Percentiles rank a stretch among this genome's conserved stretches.
Evolutionary conservation across 2,888 invertebrate genomes (phyloP).

Genomic region (Cyclophora albipunctata): DNA sequence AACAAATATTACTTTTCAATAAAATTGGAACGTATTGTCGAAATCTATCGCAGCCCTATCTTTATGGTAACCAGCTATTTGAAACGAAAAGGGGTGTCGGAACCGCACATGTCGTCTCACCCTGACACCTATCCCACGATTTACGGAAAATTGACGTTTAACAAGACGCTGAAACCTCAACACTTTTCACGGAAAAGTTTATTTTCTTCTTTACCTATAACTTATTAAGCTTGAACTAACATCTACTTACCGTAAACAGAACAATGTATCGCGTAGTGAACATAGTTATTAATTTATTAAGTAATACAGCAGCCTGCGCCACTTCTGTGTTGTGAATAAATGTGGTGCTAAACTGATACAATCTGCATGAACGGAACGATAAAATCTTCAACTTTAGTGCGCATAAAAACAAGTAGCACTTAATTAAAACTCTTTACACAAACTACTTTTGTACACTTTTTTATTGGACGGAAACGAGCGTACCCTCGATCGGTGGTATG

Average conservation of each 20-base stretch:
- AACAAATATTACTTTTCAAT: too few species aligned
- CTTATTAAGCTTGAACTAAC: too few species aligned
- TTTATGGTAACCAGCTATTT: constrained; percentile 1
- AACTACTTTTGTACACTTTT: constrained; percentile 24
- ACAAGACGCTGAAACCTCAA: constrained; percentile 31
- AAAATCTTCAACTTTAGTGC: too few species aligned
- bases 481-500: constrained; percentile 46
- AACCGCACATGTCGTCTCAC: constrained; percentile 31
- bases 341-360: too few species aligned
- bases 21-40: not conserved
- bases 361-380: too few species aligned
- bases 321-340: too few species aligned
- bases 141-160: constrained; percentile 53
- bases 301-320: too few species aligned
- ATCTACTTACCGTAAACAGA: too few species aligned
- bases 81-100: not conserved
- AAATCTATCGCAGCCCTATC: not conserved
- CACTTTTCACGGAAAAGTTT: constrained; percentile 34
- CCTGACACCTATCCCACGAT: constrained; percentile 51
- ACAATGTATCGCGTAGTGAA: too few species aligned
- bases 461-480: constrained; percentile 42
- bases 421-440: too few species aligned
- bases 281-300: too few species aligned
- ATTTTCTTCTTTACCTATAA: constrained; percentile 12
- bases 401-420: too few species aligned